Percentiles rank a stretch among this genome's conserved stretches.
Evolutionary conservation across 2,113 vertebrate species (phyloP).

Genomic region (Collichthys lucidus): DNA sequence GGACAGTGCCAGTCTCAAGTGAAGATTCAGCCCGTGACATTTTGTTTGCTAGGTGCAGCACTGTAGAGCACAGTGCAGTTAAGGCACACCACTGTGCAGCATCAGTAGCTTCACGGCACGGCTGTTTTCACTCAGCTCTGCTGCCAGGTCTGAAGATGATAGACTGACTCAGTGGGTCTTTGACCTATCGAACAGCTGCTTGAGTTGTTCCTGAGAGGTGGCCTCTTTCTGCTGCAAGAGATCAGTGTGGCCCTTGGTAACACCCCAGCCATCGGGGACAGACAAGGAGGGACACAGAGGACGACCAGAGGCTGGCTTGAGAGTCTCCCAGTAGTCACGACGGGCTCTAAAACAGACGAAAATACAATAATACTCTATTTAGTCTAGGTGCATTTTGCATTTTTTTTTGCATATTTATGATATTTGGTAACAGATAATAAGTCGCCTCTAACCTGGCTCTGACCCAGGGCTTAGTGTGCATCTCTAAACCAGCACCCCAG

Average conservation of each 20-base stretch:
- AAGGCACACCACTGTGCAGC: not conserved
- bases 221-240: conserved; percentile 94
- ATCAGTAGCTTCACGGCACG: conserved; percentile 8
- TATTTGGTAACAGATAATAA: conserved; percentile 18
- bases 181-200: conserved; percentile 75
- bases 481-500: conserved; percentile 91
- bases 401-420: not conserved
- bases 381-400: too few species aligned
- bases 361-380: not conserved
- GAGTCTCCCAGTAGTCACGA: conserved; percentile 91
- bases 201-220: conserved; percentile 82
- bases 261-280: conserved; percentile 89
- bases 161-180: conserved; percentile 66
- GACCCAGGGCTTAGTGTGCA: conserved; percentile 99
- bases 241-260: conserved; percentile 90
- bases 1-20: conserved; percentile 34
- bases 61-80: conserved; percentile 1
- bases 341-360: conserved; percentile 83
- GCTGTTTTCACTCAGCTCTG: not conserved
- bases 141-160: conserved; percentile 1
- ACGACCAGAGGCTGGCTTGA: conserved; percentile 91
- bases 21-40: conserved; percentile 25
- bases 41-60: conserved; percentile 10
- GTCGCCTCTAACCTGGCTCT: conserved; percentile 90
- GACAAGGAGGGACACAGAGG: conserved; percentile 90